phyloP scores from a whole-genome alignment of 2,888 invertebrate genomes.

The Spodoptera littoralis region DNA sequence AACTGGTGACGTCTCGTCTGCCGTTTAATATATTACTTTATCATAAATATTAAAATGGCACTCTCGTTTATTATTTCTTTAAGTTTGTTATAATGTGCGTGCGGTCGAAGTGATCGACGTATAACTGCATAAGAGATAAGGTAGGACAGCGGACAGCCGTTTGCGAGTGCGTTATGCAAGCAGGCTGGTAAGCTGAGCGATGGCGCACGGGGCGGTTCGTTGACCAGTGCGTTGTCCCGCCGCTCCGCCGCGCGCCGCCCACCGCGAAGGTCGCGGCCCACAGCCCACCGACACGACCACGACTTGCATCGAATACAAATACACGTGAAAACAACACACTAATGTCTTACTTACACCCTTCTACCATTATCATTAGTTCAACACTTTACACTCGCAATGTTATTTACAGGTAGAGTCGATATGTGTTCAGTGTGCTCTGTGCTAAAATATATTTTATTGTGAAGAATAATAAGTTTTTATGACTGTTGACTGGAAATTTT shows the following conservation, averaged over 20 bases:
- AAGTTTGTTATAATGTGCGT: slow-evolving; percentile 58
- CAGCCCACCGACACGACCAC: slow-evolving; percentile 70
- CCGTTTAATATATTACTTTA: slow-evolving; percentile 65
- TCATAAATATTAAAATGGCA: slow-evolving; percentile 62
- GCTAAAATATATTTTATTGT: slow-evolving; percentile 78
- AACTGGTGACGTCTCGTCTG: slow-evolving; percentile 74
- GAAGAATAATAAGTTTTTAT: slow-evolving; percentile 70
- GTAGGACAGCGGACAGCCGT: slow-evolving; percentile 69
- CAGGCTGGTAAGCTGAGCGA: slow-evolving; percentile 74
- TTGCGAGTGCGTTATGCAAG: slow-evolving; percentile 83
- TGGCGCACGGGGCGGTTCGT: slow-evolving; percentile 84
- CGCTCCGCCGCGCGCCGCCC: slow-evolving; percentile 76
- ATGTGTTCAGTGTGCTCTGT: slow-evolving; percentile 86
- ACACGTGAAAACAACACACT: slow-evolving; percentile 45
- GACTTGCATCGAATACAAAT: slow-evolving; percentile 59
- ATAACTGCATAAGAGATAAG: slow-evolving; percentile 78
- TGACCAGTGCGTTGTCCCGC: slow-evolving; percentile 87
- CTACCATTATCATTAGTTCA: slow-evolving; percentile 59
- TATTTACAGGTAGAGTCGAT: slow-evolving; percentile 84
- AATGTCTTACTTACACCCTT: slow-evolving; percentile 8
- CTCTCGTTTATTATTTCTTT: slow-evolving; percentile 42
- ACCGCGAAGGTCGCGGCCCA: slow-evolving; percentile 86
- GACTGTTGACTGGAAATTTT: slow-evolving; percentile 80
- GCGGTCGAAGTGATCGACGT: slow-evolving; percentile 54
- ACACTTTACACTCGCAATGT: slow-evolving; percentile 66